A percentile compares a stretch with the other conserved stretches of the same genome.
Evolutionary conservation across 1,140 invertebrate species (phyloP).

Genomic region (Archivesica marissinica): DNA sequence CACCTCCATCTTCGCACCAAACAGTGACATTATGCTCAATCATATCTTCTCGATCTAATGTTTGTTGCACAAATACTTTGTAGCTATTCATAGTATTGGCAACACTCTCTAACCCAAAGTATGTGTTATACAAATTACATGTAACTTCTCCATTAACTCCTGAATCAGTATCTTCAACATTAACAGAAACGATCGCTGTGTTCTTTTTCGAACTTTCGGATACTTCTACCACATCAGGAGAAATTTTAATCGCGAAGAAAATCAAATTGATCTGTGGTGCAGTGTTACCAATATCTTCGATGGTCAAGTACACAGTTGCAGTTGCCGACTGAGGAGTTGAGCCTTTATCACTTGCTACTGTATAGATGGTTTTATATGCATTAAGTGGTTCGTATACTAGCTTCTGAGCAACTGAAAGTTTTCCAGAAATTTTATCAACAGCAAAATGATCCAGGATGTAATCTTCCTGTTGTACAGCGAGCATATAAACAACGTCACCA

Average conservation of each 20-base stretch:
- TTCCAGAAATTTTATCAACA: conserved; percentile 36
- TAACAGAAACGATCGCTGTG: conserved; percentile 74
- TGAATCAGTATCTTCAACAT: conserved; percentile 74
- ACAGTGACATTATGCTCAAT: conserved; percentile 59
- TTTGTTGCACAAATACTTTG: conserved; percentile 59
- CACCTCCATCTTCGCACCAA: conserved; percentile 59
- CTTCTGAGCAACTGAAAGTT: conserved; percentile 35
- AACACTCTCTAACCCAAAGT: conserved; percentile 70
- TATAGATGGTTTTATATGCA: conserved; percentile 49
- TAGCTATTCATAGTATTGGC: conserved; percentile 22
- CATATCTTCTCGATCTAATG: conserved; percentile 63
- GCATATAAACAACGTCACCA: conserved; percentile 90
- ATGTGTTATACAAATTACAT: conserved; percentile 70
- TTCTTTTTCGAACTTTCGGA: conserved; percentile 71
- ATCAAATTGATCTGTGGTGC: conserved; percentile 89
- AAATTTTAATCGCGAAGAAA: conserved; percentile 33
- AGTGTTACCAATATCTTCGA: conserved; percentile 91
- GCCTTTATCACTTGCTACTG: conserved; percentile 61
- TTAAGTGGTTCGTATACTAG: conserved; percentile 49
- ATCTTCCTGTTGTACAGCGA: conserved; percentile 11
- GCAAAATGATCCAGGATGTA: conserved; percentile 41
- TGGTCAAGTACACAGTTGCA: conserved; percentile 90
- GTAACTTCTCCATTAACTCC: conserved; percentile 75
- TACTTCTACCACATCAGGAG: conserved; percentile 48
- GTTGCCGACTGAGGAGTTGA: conserved; percentile 35